phyloP scores from a whole-genome alignment of 2,888 invertebrate species.

The Stenichneumon culpator region DNA sequence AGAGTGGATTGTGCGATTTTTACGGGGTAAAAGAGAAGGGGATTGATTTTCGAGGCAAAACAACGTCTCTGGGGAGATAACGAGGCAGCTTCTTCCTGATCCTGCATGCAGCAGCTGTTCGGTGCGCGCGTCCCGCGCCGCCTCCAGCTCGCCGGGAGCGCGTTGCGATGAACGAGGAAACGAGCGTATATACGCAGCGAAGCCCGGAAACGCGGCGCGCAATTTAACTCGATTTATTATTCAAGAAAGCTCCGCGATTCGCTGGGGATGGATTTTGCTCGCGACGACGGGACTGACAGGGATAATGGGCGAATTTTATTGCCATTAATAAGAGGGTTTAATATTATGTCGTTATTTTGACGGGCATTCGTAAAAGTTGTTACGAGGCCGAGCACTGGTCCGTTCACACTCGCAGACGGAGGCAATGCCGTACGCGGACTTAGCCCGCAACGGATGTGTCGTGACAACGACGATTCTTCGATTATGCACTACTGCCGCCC shows the following conservation, averaged over 20 bases:
- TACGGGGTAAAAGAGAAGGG: not conserved
- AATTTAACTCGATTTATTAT: constrained; percentile 13
- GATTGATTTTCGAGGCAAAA: constrained; percentile 11
- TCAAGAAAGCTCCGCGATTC: not conserved
- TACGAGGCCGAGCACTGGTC: constrained; percentile 5
- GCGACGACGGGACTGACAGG: not conserved
- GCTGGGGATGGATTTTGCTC: not conserved
- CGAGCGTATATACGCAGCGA: not conserved
- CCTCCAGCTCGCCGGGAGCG: constrained; percentile 6
- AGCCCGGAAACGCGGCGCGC: not conserved
- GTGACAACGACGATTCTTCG: constrained; percentile 59
- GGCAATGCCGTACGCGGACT: not conserved
- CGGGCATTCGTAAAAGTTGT: constrained; percentile 26
- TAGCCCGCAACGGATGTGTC: constrained; percentile 58
- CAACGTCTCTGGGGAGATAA: not conserved
- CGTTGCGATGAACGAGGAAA: constrained; percentile 9
- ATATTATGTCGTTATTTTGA: constrained; percentile 37
- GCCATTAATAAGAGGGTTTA: not conserved
- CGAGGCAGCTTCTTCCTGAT: constrained; percentile 15
- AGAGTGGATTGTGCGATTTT: not conserved
- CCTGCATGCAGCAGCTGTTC: constrained; percentile 51
- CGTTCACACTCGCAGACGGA: not conserved
- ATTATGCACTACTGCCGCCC: constrained; percentile 46
- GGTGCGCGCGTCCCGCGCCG: constrained; percentile 12
- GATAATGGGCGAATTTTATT: constrained; percentile 1